Base-by-base conservation (phyloP, 2,797 vertebrate genomes). In the Crossoptilon crossoptilon region DNA sequence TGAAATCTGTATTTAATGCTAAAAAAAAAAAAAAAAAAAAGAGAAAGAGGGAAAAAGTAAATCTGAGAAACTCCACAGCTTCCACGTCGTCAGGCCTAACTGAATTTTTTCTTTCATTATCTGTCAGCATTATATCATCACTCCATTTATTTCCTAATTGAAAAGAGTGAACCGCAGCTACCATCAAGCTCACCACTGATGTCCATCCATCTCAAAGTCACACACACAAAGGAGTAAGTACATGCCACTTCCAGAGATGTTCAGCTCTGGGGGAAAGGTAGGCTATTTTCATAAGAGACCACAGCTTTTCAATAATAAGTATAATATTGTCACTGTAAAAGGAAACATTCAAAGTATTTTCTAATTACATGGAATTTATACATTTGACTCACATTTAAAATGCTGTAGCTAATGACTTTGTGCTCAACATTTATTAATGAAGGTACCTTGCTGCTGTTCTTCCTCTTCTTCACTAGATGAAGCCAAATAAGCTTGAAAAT, bases 401-500 rank as follows among this genome's bases (percentile, higher is more conserved):
- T 4, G 33, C 43, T 56, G 12, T 46, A 70, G 43, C 37, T 39
- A 53, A 70, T 14, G 24, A 46, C 15, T 46, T 55, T 11, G 33
- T 49, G 41, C 14, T 43, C 16, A 63, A 33, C 4, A 19, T 55
- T 58, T 46, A 85, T 24, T 53, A 71, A 48, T 0, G 0, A 16
- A 66, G 84, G 16, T 96, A 96, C 94, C 94, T 93, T 85, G 87
- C 43, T 89, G 71, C n/a, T 90, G 3, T 68, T 98, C 98, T 6
- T 98, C 98, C 6, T 55, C 53, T 46, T 99, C 99, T 48, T 99
- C 99, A 66, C 99, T 99, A 88, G 99, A 99, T 4, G 99, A 99
- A 88, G 99, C 99, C 96, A 99, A 98, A 91, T 99, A 99, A 67
- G 99, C 99, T 78, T 98, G 98, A 95, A 99, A 99, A 98, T 99